phyloP scores from a whole-genome alignment of 2,797 vertebrate genomes.

The Hyperoplus lanceolatus region DNA sequence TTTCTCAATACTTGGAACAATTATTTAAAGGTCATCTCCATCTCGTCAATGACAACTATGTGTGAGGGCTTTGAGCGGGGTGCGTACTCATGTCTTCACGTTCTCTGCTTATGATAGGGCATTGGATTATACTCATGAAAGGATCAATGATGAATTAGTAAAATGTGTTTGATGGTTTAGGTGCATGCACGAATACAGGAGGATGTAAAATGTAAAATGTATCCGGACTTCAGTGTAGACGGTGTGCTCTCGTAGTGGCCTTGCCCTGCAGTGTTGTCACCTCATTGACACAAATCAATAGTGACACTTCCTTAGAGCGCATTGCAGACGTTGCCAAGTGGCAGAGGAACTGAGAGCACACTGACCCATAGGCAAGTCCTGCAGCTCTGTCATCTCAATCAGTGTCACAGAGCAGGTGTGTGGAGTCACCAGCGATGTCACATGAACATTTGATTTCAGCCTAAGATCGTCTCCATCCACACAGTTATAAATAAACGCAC shows the following conservation, averaged over 20 bases:
- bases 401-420: constrained; percentile 75
- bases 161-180: background rate
- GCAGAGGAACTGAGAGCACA: constrained; percentile 52
- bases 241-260: constrained; percentile 33
- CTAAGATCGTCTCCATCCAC: constrained; percentile 1
- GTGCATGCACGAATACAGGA: background rate
- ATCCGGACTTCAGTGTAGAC: constrained; percentile 33
- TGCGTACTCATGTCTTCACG: background rate
- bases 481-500: constrained; percentile 30
- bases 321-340: constrained; percentile 65
- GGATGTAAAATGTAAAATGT: background rate
- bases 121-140: constrained; percentile 32
- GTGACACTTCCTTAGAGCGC: constrained; percentile 79
- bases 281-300: constrained; percentile 72
- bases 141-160: constrained; percentile 10
- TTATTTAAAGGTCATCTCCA: constrained; percentile 63
- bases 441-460: constrained; percentile 40
- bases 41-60: constrained; percentile 42
- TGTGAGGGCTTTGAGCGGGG: constrained; percentile 26
- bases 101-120: constrained; percentile 6
- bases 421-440: constrained; percentile 48
- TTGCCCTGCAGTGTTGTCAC: constrained; percentile 57
- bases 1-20: constrained; percentile 60
- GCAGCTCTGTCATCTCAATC: constrained; percentile 72
- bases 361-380: constrained; percentile 65